Base-by-base conservation (phyloP, 2,113 vertebrate genomes). In the Hucho hucho region DNA sequence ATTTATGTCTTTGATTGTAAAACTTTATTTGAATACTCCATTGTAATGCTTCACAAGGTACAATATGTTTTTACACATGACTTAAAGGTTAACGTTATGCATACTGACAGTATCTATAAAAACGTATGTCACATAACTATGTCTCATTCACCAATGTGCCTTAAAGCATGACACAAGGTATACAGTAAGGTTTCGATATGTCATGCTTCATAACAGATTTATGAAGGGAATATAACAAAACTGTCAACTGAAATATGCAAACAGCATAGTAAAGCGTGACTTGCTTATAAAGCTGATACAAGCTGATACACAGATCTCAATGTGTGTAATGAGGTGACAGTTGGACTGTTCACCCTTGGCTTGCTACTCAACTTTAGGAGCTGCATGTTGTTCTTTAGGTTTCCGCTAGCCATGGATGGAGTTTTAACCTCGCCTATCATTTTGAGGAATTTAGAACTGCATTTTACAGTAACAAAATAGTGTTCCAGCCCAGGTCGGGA, bases 261-360 rank as follows among this genome's bases (percentile, higher is more conserved):
- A 53, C 16, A 14, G 14, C 16, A 16, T 4, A 53, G 49, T 11
- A 43, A 12, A 53, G 49, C 4, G 12, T 14, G 49, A 43, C 37
- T 43, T 11, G 37, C 37, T 43, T 43, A 12, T 43, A 43, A 43
- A 43, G 37, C 7, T 53, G 49, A 53, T 13, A 18, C 49, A 53
- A 53, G 49, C 49, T 53, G 49, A 69, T 9, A 46, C 13, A 69
- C 67, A 69, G 37, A 12, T 65, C 67, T 69, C 3, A 13, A 46
- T 22, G 11, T 2, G n/a, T 37, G 67, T 69, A 69, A 69, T 4
- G 22, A 47, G 67, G n/a, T 12, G 43, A 69, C 67, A 69, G n/a
- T 69, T 69, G 67, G 67, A 22, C 67, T 69, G 37, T 14, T 69
- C 20, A 69, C 37, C 43, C 43, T 37, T 69, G 67, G 43, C 67